These are phyloP conservation scores for Tinea semifulvella DNA, from an alignment of 2,888 invertebrate species.

Conservation along the genomic window DNA sequence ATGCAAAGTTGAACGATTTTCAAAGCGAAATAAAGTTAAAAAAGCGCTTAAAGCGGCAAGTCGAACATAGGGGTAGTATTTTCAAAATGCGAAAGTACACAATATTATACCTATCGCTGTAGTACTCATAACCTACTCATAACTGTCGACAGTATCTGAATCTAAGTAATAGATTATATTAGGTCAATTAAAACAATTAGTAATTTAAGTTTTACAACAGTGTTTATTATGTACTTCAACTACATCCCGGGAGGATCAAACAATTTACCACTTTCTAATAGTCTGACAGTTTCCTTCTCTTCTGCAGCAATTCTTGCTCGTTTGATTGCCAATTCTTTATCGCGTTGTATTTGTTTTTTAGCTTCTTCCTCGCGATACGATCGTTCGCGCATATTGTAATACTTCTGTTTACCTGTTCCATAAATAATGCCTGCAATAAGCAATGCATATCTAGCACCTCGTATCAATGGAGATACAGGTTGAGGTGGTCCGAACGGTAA, in stretches of 20 bases:
- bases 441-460: slow-evolving; percentile 39
- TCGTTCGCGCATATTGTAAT: slow-evolving; percentile 35
- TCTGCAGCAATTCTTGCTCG: slow-evolving; percentile 38
- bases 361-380: slow-evolving; percentile 35
- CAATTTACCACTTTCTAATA: slow-evolving; percentile 41
- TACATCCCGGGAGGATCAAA: slow-evolving; percentile 24
- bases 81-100: too few relatives aligned
- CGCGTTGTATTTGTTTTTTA: slow-evolving; percentile 37
- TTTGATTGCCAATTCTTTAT: slow-evolving; percentile 32
- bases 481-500: slow-evolving; percentile 41
- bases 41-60: too few relatives aligned
- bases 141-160: too few relatives aligned
- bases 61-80: too few relatives aligned
- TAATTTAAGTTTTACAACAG: too few relatives aligned
- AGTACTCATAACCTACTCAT: too few relatives aligned
- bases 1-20: too few relatives aligned
- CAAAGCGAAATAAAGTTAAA: too few relatives aligned
- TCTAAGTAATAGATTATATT: too few relatives aligned
- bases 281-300: slow-evolving; percentile 33
- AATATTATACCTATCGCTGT: too few relatives aligned
- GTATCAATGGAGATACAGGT: slow-evolving; percentile 48
- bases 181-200: too few relatives aligned
- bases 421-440: slow-evolving; percentile 47
- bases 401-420: slow-evolving; percentile 34
- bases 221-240: neutral